Evolutionary conservation across 2,888 invertebrate genomes (phyloP).

Genomic region (Erpobdella octoculata): DNA sequence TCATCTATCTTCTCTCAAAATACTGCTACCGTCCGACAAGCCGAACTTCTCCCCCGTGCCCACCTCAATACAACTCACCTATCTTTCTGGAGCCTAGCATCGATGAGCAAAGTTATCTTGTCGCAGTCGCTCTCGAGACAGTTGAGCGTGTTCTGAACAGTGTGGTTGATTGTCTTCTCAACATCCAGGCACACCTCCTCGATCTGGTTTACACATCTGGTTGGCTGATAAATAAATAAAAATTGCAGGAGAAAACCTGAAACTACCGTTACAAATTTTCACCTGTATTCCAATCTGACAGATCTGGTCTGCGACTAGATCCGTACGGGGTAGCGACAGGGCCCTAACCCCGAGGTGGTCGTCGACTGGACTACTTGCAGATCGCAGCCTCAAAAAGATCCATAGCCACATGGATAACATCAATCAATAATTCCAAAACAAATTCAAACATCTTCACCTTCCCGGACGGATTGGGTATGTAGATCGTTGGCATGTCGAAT

Average conservation of each 20-base stretch:
- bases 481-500: conserved; percentile 60
- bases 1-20: background rate
- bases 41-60: no score
- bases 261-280: no score
- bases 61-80: conserved; percentile 40
- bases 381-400: no score
- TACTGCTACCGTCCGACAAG: no score
- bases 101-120: conserved; percentile 52
- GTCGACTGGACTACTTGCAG: background rate
- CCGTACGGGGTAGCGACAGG: no score
- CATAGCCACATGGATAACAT: no score
- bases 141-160: conserved; percentile 58
- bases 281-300: no score
- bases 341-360: background rate
- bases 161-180: conserved; percentile 57
- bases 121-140: conserved; percentile 57
- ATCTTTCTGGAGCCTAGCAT: conserved; percentile 51
- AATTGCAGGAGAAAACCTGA: background rate
- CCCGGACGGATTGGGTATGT: conserved; percentile 53
- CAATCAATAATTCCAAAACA: no score
- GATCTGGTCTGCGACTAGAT: no score
- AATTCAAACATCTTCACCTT: conserved; percentile 52
- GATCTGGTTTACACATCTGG: conserved; percentile 57
- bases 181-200: conserved; percentile 57
- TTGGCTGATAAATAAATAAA: conserved; percentile 37